phyloP scores from a whole-genome alignment of 1,140 invertebrate species.

The Hydropsyche tenuis region DNA sequence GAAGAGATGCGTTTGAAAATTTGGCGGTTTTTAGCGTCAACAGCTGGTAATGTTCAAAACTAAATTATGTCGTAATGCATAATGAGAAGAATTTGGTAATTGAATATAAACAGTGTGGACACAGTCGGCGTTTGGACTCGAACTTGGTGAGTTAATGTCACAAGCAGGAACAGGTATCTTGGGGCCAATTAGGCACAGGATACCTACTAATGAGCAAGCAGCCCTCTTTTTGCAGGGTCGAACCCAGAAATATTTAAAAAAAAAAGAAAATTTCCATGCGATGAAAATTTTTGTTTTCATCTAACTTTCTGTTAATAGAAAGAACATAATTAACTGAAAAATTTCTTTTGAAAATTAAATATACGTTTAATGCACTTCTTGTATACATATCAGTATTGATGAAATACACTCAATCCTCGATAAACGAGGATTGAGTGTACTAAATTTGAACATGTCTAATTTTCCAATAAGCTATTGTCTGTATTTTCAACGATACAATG shows the following conservation, averaged over 20 bases:
- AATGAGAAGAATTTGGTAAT: slow-evolving; percentile 25
- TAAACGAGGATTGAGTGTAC: too few relatives aligned
- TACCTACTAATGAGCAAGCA: slow-evolving; percentile 49
- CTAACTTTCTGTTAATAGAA: too few relatives aligned
- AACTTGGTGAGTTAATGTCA: slow-evolving; percentile 47
- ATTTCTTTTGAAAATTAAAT: too few relatives aligned
- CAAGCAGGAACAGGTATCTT: slow-evolving; percentile 47
- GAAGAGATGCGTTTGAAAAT: background rate
- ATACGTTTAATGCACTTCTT: too few relatives aligned
- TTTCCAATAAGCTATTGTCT: too few relatives aligned
- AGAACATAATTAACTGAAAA: too few relatives aligned
- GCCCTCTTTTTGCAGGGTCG: slow-evolving; percentile 26
- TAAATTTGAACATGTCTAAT: too few relatives aligned
- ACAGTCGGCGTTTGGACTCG: slow-evolving; percentile 29
- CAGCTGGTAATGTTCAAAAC: background rate
- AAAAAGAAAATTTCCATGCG: background rate
- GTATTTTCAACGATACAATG: too few relatives aligned
- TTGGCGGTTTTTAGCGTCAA: background rate
- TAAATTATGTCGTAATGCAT: slow-evolving; percentile 20
- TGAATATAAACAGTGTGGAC: slow-evolving; percentile 42
- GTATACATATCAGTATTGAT: too few relatives aligned
- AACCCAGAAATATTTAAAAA: slow-evolving; percentile 6
- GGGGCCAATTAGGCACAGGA: slow-evolving; percentile 47
- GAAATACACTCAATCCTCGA: too few relatives aligned
- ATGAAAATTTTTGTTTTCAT: too few relatives aligned